phyloP scores from a whole-genome alignment of 2,113 vertebrate genomes.

The Larimichthys crocea region DNA sequence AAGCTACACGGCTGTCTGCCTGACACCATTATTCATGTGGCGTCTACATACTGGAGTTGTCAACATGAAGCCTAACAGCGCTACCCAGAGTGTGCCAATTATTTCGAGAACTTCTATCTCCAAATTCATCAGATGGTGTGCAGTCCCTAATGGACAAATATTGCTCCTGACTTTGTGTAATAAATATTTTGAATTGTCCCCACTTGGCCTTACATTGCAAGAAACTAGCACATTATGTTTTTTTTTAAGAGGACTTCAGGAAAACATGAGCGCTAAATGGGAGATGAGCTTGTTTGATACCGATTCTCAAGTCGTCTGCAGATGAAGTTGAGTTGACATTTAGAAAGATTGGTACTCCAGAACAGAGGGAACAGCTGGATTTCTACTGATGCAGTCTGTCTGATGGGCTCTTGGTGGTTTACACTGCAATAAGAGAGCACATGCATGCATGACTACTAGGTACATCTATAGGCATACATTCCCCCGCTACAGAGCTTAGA shows the following conservation, averaged over 20 bases:
- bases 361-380: constrained; percentile 11
- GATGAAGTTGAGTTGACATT: constrained; percentile 20
- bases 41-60: constrained; percentile 33
- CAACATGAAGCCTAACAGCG: constrained; percentile 38
- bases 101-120: constrained; percentile 37
- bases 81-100: constrained; percentile 44
- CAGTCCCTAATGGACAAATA: constrained; percentile 48
- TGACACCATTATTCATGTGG: constrained; percentile 48
- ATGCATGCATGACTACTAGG: neutral
- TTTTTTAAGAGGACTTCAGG: neutral
- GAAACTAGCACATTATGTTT: constrained; percentile 2
- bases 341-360: constrained; percentile 4
- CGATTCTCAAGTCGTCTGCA: neutral
- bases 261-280: neutral
- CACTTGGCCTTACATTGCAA: neutral
- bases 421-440: neutral
- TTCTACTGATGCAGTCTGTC: neutral
- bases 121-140: constrained; percentile 29
- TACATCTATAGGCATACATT: neutral
- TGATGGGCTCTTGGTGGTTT: neutral
- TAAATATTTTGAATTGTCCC: constrained; percentile 43
- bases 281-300: constrained; percentile 1
- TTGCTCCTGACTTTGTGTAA: constrained; percentile 42
- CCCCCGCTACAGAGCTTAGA: neutral
- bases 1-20: constrained; percentile 7